Evolutionary conservation across 2,797 vertebrate genomes (phyloP), one percentile per base, ranked within the genome.

Genomic region (Mormyrops boulengeri): DNA sequence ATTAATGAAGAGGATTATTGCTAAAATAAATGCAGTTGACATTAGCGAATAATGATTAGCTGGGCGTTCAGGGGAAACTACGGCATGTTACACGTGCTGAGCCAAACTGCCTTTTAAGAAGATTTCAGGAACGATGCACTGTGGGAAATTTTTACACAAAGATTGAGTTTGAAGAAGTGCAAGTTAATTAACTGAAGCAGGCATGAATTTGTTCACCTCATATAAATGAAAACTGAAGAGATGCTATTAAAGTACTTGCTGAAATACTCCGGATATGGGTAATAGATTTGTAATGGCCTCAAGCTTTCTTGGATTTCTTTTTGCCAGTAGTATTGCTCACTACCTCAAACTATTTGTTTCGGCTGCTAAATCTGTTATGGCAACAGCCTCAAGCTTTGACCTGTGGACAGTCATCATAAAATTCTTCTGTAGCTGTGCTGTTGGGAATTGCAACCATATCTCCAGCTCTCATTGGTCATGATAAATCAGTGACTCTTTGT

Each of bases 11-110:
- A 38, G 66, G 66, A 73, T 73, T 38, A 73, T 73, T 34, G 11
- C 66, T 38, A 73, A 73, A 73, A 73, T 17, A 73, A 73, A 73
- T 73, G 66, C 66, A 73, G 66, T 73, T 73, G 66, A 73, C 66
- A 73, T 73, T 38, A 73, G 14, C 17, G 44, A 44, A 17, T 44
- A 80, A 19, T 1, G 19, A 47, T 44, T 38, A 44, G 38, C 73
- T 41, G 38, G 38, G 38, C 17, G 41, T 80, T 44, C 38, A 2
- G 38, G 38, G 41, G 30, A 34, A 73, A 34, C 30, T 44, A 44
- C 2, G 73, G 38, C 17, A n/a, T 19, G 73, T 8, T 9, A 9
- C 34, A 2, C 44, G 73, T 80, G 38, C 41, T 44, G 17, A 44
- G 38, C 38, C 34, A 8, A 44, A n/a, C 38, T 9, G 38, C 73